Evolutionary conservation across 2,888 invertebrate species (phyloP).

Genomic region (Drosophila pegasa): DNA sequence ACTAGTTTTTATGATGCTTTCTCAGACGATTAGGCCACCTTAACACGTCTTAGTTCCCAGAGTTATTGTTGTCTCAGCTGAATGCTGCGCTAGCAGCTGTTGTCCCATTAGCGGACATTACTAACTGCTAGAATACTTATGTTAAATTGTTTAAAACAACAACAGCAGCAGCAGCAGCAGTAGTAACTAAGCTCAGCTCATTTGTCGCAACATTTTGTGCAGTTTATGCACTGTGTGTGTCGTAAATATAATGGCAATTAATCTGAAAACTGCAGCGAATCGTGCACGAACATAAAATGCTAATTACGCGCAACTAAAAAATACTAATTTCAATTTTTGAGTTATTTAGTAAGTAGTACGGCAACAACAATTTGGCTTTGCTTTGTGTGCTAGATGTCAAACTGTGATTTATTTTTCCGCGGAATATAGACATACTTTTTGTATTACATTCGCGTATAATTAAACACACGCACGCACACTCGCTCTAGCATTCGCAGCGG

Average conservation of each 20-base stretch:
- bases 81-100: not conserved
- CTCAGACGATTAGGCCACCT: not conserved
- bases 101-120: conserved; percentile 22
- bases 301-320: conserved; percentile 66
- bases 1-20: not conserved
- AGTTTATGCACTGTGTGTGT: conserved; percentile 35
- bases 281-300: conserved; percentile 70
- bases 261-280: conserved; percentile 70
- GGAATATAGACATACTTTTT: conserved; percentile 61
- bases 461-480: conserved; percentile 17
- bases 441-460: conserved; percentile 38
- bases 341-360: conserved; percentile 57
- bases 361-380: conserved; percentile 7
- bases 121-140: conserved; percentile 41
- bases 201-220: conserved; percentile 41
- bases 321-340: conserved; percentile 50
- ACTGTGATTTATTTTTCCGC: conserved; percentile 73
- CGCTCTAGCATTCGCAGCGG: conserved; percentile 5
- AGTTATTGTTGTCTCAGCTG: not conserved
- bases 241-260: conserved; percentile 73
- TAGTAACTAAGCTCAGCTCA: conserved; percentile 11
- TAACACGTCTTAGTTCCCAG: not conserved
- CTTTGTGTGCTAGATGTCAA: conserved; percentile 64
- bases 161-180: conserved; percentile 3
- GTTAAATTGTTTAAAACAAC: conserved; percentile 29